Evolutionary conservation across 2,113 vertebrate species (phyloP).

Genomic region (Phyllostomus hastatus): DNA sequence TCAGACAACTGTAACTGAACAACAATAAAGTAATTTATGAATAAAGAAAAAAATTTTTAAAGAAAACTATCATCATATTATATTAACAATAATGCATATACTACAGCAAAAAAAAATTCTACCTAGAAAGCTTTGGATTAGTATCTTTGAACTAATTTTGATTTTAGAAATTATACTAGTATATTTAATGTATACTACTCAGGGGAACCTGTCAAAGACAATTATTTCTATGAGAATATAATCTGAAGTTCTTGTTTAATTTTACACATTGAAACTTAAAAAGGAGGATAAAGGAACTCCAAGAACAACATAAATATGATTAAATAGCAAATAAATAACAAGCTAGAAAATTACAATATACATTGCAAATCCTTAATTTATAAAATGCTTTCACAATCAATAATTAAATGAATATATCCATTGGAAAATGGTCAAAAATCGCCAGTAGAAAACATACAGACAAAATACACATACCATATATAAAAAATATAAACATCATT

Average conservation of each 20-base stretch:
- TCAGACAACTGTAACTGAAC: no score
- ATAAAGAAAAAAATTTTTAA: background rate
- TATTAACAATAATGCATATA: background rate
- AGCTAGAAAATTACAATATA: background rate
- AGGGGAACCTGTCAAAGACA: background rate
- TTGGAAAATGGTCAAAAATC: background rate
- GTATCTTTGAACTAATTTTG: background rate
- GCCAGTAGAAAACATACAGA: background rate
- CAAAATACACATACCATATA: background rate
- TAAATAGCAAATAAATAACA: background rate
- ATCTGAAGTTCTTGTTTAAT: background rate
- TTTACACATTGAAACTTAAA: background rate
- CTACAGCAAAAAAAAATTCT: background rate
- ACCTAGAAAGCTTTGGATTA: background rate
- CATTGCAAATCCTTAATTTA: background rate
- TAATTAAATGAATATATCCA: background rate
- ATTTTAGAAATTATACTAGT: background rate
- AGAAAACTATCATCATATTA: background rate
- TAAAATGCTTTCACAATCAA: background rate
- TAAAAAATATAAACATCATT: background rate
- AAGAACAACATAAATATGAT: background rate
- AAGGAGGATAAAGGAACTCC: background rate
- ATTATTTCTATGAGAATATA: slow-evolving; percentile 7
- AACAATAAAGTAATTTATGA: no score
- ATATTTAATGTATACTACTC: background rate